A percentile compares a stretch with the other conserved stretches of the same genome.
Evolutionary conservation across 92 coral and sea anemone genomes (phyloP).

Genomic region (Parazoanthus darwini): DNA sequence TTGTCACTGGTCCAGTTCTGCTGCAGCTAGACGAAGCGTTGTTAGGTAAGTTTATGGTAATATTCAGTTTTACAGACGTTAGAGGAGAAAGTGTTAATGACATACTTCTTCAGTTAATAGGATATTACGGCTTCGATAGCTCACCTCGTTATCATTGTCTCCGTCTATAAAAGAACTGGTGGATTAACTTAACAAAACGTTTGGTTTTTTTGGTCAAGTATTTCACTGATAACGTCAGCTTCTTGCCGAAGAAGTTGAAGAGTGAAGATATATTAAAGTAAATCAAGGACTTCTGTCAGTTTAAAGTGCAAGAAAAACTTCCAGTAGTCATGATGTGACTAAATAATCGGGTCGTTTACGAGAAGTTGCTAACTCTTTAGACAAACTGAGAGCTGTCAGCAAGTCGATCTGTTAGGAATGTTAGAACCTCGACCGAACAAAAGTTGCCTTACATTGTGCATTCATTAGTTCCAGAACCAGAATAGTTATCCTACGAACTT

Average conservation of each 20-base stretch:
- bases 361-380: neutral
- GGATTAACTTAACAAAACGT: neutral
- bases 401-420: neutral
- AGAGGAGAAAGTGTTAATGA: neutral
- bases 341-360: neutral
- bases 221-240: no score
- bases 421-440: neutral
- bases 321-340: no score
- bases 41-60: constrained; percentile 44
- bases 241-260: neutral
- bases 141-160: neutral
- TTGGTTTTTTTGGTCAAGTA: neutral
- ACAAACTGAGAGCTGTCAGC: neutral
- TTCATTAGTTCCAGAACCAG: neutral
- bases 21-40: constrained; percentile 52
- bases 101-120: no score
- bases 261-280: no score
- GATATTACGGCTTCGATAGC: neutral
- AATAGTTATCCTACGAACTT: neutral
- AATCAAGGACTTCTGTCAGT: neutral
- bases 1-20: constrained; percentile 56
- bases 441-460: neutral
- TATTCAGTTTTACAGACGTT: neutral
- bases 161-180: neutral
- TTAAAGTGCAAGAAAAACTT: neutral